These are phyloP conservation scores for Drosophila pallidifrons DNA, from an alignment of 1,140 invertebrate genomes.

Conservation along the genomic window DNA sequence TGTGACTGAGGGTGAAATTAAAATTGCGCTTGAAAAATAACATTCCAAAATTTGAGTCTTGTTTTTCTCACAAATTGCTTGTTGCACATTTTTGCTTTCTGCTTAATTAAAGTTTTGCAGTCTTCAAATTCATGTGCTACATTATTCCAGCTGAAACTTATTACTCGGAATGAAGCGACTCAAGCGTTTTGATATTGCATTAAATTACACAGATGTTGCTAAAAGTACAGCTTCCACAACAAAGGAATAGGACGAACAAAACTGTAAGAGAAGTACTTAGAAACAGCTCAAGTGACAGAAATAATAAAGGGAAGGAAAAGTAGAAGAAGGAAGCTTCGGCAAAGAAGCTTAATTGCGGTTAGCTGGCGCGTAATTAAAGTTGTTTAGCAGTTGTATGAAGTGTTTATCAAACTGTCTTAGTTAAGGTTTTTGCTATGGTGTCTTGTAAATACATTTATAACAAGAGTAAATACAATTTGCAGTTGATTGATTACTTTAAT, in stretches of 20 bases:
- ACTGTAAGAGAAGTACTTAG: slow-evolving; percentile 26
- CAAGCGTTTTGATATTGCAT: slow-evolving; percentile 17
- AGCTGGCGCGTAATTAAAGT: slow-evolving; percentile 25
- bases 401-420: slow-evolving; percentile 33
- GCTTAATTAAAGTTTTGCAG: slow-evolving; percentile 31
- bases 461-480: no score
- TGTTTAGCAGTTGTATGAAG: slow-evolving; percentile 29
- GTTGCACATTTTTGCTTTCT: background rate
- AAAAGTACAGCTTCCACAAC: background rate
- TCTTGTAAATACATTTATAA: background rate
- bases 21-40: background rate
- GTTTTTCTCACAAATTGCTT: background rate
- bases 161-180: slow-evolving; percentile 13
- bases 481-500: no score
- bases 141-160: slow-evolving; percentile 1
- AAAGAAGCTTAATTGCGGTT: slow-evolving; percentile 55
- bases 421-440: background rate
- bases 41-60: background rate
- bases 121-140: slow-evolving; percentile 27
- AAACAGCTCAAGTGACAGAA: slow-evolving; percentile 23
- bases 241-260: background rate
- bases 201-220: slow-evolving; percentile 36
- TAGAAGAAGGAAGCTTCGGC: background rate
- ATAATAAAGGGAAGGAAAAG: background rate
- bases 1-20: slow-evolving; percentile 18